Conservation (phyloP, 2,888 invertebrate genomes). For the Tetragonula carbonaria region DNA sequence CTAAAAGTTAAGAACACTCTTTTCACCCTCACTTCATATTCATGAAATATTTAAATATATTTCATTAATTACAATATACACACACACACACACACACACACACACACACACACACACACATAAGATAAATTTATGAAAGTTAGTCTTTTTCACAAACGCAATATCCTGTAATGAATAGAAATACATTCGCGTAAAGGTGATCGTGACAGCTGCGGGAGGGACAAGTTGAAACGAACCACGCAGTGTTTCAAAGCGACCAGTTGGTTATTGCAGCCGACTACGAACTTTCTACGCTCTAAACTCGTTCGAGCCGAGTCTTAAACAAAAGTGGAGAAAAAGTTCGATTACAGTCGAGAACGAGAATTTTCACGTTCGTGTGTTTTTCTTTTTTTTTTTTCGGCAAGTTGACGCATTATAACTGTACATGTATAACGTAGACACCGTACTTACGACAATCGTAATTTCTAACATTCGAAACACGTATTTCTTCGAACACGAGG, state of each 20-base stretch:
- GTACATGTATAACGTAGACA: no score
- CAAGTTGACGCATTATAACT: neutral
- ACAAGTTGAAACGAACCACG: neutral
- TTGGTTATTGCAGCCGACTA: neutral
- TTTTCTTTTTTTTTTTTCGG: neutral
- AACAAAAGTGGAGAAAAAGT: slow-evolving; percentile 2
- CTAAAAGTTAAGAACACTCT: no score
- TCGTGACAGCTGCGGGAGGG: neutral
- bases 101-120: no score
- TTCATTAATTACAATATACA: no score
- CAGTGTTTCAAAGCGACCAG: neutral
- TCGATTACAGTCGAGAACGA: neutral
- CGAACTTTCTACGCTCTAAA: slow-evolving; percentile 6
- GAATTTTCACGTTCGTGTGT: neutral
- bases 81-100: fast-evolving
- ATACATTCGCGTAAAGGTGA: neutral
- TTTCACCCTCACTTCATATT: no score
- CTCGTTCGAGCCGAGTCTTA: neutral
- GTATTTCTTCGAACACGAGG: no score
- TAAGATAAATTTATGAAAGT: no score
- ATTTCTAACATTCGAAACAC: no score
- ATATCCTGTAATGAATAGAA: neutral
- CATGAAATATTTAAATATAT: no score
- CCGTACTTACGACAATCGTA: no score
- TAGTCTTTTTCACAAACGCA: neutral